Percentiles rank a stretch among this genome's conserved stretches.
Evolutionary conservation across 2,888 invertebrate species (phyloP).

Genomic region (Ptychoptera albimana): DNA sequence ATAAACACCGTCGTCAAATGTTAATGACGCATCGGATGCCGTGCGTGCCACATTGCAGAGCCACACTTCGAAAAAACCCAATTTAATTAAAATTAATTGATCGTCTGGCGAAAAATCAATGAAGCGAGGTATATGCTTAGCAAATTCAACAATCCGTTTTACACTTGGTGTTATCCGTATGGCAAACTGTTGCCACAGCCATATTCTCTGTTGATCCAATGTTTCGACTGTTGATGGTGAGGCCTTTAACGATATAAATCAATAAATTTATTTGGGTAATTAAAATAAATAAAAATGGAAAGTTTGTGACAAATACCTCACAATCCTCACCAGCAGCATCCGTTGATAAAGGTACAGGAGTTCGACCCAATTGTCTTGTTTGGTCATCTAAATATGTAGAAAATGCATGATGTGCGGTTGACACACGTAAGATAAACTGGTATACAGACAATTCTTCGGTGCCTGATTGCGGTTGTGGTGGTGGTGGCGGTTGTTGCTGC

Average conservation of each 20-base stretch:
- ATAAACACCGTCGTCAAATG: constrained; percentile 80
- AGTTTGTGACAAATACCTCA: constrained; percentile 10
- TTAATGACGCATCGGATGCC: constrained; percentile 58
- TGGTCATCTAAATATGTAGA: constrained; percentile 81
- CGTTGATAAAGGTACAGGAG: constrained; percentile 45
- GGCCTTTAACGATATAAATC: constrained; percentile 24
- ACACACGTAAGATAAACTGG: constrained; percentile 62
- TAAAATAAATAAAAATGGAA: background rate
- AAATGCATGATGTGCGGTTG: constrained; percentile 73
- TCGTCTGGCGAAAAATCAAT: constrained; percentile 83
- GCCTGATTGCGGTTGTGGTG: constrained; percentile 33
- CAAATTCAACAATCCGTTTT: constrained; percentile 89
- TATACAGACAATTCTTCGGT: constrained; percentile 49
- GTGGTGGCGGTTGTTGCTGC: constrained; percentile 17
- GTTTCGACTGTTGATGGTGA: constrained; percentile 46
- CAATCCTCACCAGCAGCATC: constrained; percentile 20
- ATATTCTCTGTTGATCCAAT: constrained; percentile 56
- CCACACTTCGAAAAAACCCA: constrained; percentile 96
- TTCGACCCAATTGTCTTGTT: constrained; percentile 48
- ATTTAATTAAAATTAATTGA: constrained; percentile 90
- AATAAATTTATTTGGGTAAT: background rate
- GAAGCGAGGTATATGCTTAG: constrained; percentile 89
- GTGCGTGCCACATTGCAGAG: constrained; percentile 70
- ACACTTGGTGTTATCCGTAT: constrained; percentile 76
- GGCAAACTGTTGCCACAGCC: constrained; percentile 83